Base-by-base conservation (phyloP, 2,888 invertebrate genomes). In the Seira musarum region DNA sequence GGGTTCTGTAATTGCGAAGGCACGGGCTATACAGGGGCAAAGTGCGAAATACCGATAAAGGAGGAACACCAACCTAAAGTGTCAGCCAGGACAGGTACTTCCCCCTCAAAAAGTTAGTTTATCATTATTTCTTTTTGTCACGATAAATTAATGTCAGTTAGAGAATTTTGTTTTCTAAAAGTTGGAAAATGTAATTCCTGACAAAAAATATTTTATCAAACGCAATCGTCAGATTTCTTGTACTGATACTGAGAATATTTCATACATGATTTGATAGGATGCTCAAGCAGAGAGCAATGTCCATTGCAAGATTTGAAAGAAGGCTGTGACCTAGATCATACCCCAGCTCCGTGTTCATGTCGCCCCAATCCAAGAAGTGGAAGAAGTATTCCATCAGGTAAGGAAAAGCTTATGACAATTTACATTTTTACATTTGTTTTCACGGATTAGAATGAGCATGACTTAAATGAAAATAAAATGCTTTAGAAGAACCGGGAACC, bases 1-100 rank as follows among this genome's bases (percentile, higher is more conserved):
- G 80, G 80, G 21, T 68, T 53, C n/a, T 82, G 82, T 57, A 40
- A 77, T n/a, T 82, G 82, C 46, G 21, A 19, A 10, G 67, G 69
- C 1, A 80, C 82, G 13, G 83, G 81, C 17, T 83, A 57, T 25
- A 61, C 19, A 10, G 85, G 83, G 24, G 63, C 78, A 40, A 71
- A 40, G 60, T 85, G 85, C 76, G 85, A 85, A 79, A n/a, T n/a
- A 8, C 30, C 8, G 30, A 30, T 5, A 30, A 78, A 70, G 25
- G 49, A 61, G 24, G 67, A 53, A 21, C 67, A 72, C 6, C 72
- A 72, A n/a, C 83, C 71, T n/a, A 77, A 73, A 70, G 74, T 74
- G 2, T 77, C 83, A 24, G 74, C 74, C 46, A 67, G 68, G 60
- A 80, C 67, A 80, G 82, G 82, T 83, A 69, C 22, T 0, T 5